Evolutionary conservation across 1,140 invertebrate species (phyloP), one percentile per base, ranked within the genome.

Genomic region (Nasonia vitripennis): DNA sequence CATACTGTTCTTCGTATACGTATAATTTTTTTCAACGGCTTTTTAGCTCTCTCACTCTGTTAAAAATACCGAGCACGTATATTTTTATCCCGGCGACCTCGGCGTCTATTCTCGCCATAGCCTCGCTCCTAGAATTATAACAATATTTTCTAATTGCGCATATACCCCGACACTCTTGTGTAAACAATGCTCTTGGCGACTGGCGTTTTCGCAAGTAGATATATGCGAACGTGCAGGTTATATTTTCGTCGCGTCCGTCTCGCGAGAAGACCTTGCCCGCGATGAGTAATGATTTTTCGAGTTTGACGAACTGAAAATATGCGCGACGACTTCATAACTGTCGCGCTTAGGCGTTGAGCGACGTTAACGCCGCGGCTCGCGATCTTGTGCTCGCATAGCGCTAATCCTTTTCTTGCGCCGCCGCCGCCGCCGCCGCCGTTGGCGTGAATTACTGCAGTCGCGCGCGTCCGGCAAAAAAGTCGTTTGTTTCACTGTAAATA

Each of bases 301-400:
- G 55, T 77, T 81, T 77, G 84, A 68, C 84, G 71, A 85, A 85
- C 51, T 68, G 84, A 68, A 75, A 85, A 67, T 20, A 55, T 62
- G 41, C 84, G 14, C 84, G n/a, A 70, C 62, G 37, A 75, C 78
- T 75, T 81, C 78, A 85, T 80, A 81, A 85, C 84, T 85, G 78
- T 81, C 84, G 71, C 37, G 67, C 55, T 62, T 75, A 67, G 77
- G 31, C 51, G 77, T 20, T 80, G 83, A 84, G 78, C 51, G 83
- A 85, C 78, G 48, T 85, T 85, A 79, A 85, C 62, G 77, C 11
- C 3, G 51, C 51, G 51, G 11, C 11, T 7, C 55, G 55, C 55
- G 73, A 41, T 75, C 48, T 78, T 45, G 51, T 45, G 51, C 62
- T 34, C 62, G 20, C 27, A 78, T 83, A 41, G 17, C 14, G 17